Conservation (phyloP, 2,888 invertebrate species). For the Hypena proboscidalis region DNA sequence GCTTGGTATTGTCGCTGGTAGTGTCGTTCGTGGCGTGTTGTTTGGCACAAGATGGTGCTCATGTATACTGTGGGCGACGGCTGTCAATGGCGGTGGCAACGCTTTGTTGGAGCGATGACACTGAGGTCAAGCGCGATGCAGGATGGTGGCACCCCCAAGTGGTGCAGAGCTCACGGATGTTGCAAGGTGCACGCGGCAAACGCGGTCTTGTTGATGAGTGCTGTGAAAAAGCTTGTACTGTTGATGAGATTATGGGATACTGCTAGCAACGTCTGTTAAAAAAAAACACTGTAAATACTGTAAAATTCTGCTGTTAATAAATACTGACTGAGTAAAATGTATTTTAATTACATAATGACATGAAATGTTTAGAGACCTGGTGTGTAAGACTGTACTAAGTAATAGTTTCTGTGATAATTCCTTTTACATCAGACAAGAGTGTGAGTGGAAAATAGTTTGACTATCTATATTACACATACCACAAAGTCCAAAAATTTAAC, state of each 20-base stretch:
- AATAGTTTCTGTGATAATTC: too few species aligned
- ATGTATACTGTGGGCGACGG: constrained; percentile 28
- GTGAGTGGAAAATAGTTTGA: too few species aligned
- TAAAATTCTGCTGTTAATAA: neutral
- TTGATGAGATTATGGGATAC: constrained; percentile 41
- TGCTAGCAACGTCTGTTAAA: constrained; percentile 21
- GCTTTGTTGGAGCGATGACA: constrained; percentile 20
- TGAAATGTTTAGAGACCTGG: too few species aligned
- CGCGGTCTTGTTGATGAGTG: constrained; percentile 46
- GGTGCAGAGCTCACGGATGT: neutral
- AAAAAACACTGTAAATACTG: too few species aligned
- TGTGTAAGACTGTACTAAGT: too few species aligned
- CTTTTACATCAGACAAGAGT: too few species aligned
- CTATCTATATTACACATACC: too few species aligned
- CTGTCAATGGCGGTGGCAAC: constrained; percentile 13
- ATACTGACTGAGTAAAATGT: too few species aligned
- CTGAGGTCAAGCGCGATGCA: constrained; percentile 13
- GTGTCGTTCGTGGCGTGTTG: neutral
- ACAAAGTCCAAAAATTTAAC: too few species aligned
- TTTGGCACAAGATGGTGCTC: neutral
- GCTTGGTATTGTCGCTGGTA: constrained; percentile 2
- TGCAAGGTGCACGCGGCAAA: constrained; percentile 32
- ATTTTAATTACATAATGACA: too few species aligned
- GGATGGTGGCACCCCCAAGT: constrained; percentile 5
- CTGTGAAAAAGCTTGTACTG: constrained; percentile 47